Evolutionary conservation across 2,113 vertebrate genomes (phyloP).

Genomic region (Artemisiospiza belli): DNA sequence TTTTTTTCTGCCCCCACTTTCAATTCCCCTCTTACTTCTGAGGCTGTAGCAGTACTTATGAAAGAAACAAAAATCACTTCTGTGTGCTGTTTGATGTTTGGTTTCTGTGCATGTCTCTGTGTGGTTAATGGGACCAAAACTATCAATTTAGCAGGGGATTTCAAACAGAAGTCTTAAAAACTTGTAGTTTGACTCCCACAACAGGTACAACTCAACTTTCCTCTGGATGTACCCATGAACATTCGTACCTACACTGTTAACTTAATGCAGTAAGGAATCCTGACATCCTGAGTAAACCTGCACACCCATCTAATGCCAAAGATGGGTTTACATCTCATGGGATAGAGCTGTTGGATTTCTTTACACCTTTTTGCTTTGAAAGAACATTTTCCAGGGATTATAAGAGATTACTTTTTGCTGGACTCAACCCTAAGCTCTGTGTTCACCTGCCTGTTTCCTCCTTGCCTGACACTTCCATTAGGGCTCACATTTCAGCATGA

Average conservation of each 20-base stretch:
- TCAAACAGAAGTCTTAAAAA: not conserved
- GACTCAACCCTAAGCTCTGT: fast-evolving
- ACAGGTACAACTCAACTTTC: not conserved
- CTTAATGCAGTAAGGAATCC: not conserved
- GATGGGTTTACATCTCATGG: not conserved
- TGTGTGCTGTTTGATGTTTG: not conserved
- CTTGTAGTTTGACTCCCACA: not conserved
- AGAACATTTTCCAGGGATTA: not conserved
- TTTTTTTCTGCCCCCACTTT: not conserved
- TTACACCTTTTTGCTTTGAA: not conserved
- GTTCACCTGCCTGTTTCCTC: fast-evolving
- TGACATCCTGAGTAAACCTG: not conserved
- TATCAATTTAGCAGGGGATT: not conserved
- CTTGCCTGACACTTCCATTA: not conserved
- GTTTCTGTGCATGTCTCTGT: not conserved
- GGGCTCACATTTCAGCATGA: not conserved
- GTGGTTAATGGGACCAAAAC: not conserved
- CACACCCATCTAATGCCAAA: not conserved
- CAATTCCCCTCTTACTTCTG: not conserved
- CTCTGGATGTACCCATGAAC: not conserved
- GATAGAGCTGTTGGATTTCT: not conserved
- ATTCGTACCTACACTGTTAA: not conserved
- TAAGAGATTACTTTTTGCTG: not conserved
- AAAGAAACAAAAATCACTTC: not conserved
- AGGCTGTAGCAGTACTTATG: not conserved